These are phyloP conservation scores for Sylvietta virens DNA, from an alignment of 2,113 vertebrate species.

Conservation along the genomic window DNA sequence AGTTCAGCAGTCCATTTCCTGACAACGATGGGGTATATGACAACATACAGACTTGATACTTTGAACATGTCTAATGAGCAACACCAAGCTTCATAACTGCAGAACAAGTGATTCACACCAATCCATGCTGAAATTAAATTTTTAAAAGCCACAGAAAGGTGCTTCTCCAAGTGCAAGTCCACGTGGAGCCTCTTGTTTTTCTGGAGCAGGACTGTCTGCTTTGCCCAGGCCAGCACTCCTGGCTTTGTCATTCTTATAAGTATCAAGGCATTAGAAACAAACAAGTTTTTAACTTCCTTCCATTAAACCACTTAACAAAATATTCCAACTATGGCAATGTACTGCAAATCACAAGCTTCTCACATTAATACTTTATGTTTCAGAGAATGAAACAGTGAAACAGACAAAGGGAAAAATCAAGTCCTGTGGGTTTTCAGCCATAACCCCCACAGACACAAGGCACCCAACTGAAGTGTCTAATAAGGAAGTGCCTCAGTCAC, in stretches of 20 bases:
- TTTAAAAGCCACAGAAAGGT: neutral
- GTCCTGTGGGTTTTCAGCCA: neutral
- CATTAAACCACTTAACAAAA: neutral
- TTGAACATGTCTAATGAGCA: neutral
- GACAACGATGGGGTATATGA: neutral
- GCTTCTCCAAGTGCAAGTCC: neutral
- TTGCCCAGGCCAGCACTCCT: neutral
- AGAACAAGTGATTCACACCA: neutral
- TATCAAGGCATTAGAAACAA: neutral
- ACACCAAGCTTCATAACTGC: neutral
- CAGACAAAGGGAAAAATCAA: neutral
- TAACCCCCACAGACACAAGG: neutral
- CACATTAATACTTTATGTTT: neutral
- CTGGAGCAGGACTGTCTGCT: neutral
- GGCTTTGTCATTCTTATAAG: neutral
- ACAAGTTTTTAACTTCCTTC: neutral
- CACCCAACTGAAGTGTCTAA: neutral
- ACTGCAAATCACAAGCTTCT: neutral
- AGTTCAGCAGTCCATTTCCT: neutral
- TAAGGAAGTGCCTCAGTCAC: neutral
- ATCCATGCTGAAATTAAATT: neutral
- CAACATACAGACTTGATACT: neutral
- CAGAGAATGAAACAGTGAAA: neutral
- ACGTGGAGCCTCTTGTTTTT: neutral
- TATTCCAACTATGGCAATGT: neutral